Base-by-base conservation (phyloP, 2,888 invertebrate genomes). In the Microplitis deprimator region DNA sequence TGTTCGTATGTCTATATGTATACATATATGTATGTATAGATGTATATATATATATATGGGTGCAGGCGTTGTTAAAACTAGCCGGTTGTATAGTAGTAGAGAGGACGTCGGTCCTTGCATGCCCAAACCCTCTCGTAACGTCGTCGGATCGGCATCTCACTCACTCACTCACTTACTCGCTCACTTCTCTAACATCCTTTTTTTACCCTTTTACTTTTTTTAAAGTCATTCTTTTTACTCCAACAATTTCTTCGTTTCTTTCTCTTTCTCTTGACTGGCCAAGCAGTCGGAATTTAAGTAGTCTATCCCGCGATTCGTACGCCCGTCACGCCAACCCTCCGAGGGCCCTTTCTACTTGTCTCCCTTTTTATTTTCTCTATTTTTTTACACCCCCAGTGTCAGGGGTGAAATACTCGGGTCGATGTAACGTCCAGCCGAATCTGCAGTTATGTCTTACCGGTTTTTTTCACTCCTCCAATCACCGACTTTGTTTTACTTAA, bases 201-300 rank as follows among this genome's bases (percentile, higher is more conserved):
- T 50, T 50, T 50, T 50, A 13, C 13, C 13, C 50, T 13, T 50
- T 13, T 50, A 50, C 50, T 50, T 50, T 50, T 50, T 50, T 50
- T 50, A 50, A 50, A 50, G 10, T 50, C 8, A 50, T 50, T 50
- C 50, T 50, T 75, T 68, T 72, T 38, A 67, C 39, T 64, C 59
- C 65, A 72, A 4, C 72, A 13, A 29, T 39, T 62, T 61, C 68
- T 68, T 13, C 62, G 38, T 20, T 69, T 73, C 72, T 41, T 60
- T 60, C 50, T 76, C 72, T 68, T 50, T 17, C 29, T 77, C 50
- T 73, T 62, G 73, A 40, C 67, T 74, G 50, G 50, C 50, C 76
- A 68, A 61, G 68, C 77, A 77, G 77, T 70, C 41, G 79, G 77
- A 79, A 80, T 81, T 81, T 81, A 79, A 79, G 79, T 79, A 77